Percentiles rank a stretch among this genome's conserved stretches.
Conservation (phyloP, 2,113 vertebrate genomes). For the Felis chaus region DNA sequence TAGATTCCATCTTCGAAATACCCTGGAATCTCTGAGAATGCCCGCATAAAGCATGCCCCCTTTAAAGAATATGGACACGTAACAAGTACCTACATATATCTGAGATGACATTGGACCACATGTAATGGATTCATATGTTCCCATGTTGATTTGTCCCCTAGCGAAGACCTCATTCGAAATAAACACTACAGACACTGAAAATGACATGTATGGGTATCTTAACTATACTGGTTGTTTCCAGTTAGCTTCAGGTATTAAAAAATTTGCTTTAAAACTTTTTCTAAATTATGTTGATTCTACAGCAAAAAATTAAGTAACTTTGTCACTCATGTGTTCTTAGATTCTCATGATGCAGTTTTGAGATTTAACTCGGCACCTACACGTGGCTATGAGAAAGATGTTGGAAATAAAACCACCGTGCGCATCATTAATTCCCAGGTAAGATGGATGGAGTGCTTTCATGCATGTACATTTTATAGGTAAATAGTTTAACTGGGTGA, state of each 20-base stretch:
- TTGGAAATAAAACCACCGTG: slow-evolving; percentile 97
- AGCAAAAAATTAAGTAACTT: slow-evolving; percentile 53
- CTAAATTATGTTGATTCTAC: slow-evolving; percentile 43
- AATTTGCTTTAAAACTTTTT: slow-evolving; percentile 12
- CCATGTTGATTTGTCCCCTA: neutral
- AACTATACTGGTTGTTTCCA: neutral
- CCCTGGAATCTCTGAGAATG: neutral
- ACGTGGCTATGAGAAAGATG: slow-evolving; percentile 94
- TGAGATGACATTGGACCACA: neutral
- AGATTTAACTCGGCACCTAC: slow-evolving; percentile 98
- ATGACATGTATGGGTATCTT: neutral
- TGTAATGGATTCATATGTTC: neutral
- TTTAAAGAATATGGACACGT: neutral
- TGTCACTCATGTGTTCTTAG: slow-evolving; percentile 83
- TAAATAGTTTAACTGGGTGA: neutral
- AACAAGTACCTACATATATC: neutral
- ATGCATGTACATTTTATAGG: neutral
- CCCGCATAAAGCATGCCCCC: neutral
- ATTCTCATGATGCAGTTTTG: slow-evolving; percentile 96
- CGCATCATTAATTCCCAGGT: slow-evolving; percentile 99
- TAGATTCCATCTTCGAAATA: neutral
- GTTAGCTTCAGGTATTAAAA: slow-evolving; percentile 34
- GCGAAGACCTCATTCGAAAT: neutral
- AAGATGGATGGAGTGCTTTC: slow-evolving; percentile 67
- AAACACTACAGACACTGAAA: neutral